phyloP scores from a whole-genome alignment of 2,113 vertebrate genomes.

The Daphoenositta chrysoptera region DNA sequence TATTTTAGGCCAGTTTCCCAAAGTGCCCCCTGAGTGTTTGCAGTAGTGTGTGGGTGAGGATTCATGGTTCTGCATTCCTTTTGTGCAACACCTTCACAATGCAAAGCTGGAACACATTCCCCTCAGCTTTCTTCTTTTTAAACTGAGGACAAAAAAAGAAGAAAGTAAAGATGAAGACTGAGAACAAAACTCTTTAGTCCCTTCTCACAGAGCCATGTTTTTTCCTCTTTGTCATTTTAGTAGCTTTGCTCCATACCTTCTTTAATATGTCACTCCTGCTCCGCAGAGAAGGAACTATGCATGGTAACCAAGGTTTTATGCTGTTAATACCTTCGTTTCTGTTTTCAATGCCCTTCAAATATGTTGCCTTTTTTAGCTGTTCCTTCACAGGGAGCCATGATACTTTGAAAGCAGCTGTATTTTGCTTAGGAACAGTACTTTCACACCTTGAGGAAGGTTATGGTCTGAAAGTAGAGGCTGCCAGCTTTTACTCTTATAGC shows the following conservation, averaged over 20 bases:
- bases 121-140: not conserved
- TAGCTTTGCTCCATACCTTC: rapidly evolving
- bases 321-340: not conserved
- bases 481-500: not conserved
- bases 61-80: not conserved
- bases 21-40: not conserved
- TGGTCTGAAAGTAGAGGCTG: not conserved
- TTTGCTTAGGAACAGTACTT: not conserved
- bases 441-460: not conserved
- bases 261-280: not conserved
- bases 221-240: not conserved
- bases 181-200: not conserved
- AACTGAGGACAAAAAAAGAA: not conserved
- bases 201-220: not conserved
- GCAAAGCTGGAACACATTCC: not conserved
- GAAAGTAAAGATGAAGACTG: not conserved
- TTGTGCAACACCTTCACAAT: not conserved
- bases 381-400: not conserved
- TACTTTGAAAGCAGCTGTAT: not conserved
- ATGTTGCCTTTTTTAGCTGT: not conserved
- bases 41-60: not conserved
- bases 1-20: not conserved
- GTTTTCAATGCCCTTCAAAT: not conserved
- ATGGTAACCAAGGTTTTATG: not conserved
- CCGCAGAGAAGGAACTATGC: not conserved